A percentile compares a stretch with the other conserved stretches of the same genome.
Conservation (phyloP, 2,797 vertebrate species). For the Peromyscus eremicus region DNA sequence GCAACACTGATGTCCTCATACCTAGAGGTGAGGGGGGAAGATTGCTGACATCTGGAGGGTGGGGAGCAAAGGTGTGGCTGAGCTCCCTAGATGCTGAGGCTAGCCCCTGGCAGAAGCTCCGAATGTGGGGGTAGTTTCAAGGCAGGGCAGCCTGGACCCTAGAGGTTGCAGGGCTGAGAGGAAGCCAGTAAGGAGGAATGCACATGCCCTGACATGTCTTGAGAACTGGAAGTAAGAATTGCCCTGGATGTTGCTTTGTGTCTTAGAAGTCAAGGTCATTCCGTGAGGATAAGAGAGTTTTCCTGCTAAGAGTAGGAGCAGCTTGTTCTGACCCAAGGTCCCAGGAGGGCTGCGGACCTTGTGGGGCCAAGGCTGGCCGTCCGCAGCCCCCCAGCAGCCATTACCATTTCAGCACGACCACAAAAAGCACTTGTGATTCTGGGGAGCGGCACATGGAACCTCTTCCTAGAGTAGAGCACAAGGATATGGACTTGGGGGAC, state of each 20-base stretch:
- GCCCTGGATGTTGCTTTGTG: neutral
- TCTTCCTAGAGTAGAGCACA: neutral
- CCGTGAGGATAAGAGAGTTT: neutral
- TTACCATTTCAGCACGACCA: neutral
- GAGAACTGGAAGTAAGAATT: neutral
- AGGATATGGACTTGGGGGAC: neutral
- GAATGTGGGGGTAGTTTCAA: no score
- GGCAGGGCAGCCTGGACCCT: neutral
- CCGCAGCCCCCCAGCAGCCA: neutral
- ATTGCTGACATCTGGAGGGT: neutral
- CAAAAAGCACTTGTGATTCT: neutral
- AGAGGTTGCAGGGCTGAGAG: neutral
- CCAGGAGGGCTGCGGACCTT: neutral
- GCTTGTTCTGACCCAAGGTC: neutral
- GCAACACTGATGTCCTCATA: neutral
- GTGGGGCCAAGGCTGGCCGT: neutral
- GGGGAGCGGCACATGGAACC: neutral
- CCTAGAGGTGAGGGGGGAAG: neutral
- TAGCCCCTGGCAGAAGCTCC: neutral
- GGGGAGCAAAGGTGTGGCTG: neutral
- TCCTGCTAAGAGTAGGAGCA: neutral
- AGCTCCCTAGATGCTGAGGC: neutral
- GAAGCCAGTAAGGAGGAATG: neutral
- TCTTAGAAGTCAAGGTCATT: neutral
- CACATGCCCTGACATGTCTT: neutral